Evolutionary conservation across 2,113 vertebrate species (phyloP).

Genomic region (Odontophorus gujanensis): DNA sequence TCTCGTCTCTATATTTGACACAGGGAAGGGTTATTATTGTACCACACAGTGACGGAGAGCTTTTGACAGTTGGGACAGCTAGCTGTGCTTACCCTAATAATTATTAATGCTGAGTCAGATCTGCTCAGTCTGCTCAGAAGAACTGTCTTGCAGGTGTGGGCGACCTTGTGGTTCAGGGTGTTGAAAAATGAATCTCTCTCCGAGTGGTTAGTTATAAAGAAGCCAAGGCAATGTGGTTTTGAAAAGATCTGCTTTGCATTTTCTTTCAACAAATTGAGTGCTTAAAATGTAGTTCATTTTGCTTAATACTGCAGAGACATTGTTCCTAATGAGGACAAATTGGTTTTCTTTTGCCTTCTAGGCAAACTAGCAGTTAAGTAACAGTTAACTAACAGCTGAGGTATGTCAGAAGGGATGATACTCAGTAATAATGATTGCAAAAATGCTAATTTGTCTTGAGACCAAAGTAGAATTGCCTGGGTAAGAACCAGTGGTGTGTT

Average conservation of each 20-base stretch:
- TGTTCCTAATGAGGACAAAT: background rate
- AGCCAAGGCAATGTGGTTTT: background rate
- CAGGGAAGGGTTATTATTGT: background rate
- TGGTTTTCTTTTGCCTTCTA: background rate
- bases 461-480: background rate
- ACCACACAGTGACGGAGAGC: background rate
- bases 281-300: background rate
- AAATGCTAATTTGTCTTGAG: background rate
- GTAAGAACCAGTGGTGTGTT: background rate
- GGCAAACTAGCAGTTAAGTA: background rate
- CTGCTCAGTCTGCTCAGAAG: background rate
- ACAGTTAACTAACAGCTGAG: background rate
- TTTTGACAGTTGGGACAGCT: accelerated
- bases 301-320: background rate
- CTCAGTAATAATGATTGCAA: slow-evolving; percentile 2
- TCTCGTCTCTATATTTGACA: background rate
- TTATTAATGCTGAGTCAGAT: background rate
- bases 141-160: background rate
- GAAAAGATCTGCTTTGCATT: background rate
- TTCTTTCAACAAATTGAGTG: background rate
- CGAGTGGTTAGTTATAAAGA: background rate
- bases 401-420: background rate
- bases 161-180: background rate
- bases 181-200: background rate
- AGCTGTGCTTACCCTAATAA: background rate